Percentiles rank a stretch among this genome's conserved stretches.
These are phyloP conservation scores for Aphaenogaster ashmeadi DNA, from an alignment of 1,140 invertebrate genomes.

Conservation along the genomic window DNA sequence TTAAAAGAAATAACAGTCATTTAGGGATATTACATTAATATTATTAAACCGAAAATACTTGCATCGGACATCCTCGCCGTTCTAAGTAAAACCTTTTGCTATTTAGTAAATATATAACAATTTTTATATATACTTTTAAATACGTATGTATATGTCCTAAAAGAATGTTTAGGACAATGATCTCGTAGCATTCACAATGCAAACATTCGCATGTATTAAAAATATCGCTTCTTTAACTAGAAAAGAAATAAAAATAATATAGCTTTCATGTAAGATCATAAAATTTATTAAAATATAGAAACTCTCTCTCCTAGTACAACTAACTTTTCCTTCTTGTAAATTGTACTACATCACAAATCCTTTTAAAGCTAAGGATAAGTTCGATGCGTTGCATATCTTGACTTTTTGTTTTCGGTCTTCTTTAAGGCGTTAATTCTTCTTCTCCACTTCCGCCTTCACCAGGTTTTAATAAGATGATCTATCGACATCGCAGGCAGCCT, in stretches of 20 bases:
- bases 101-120: background rate
- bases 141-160: background rate
- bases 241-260: background rate
- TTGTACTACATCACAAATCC: background rate
- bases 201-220: background rate
- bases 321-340: background rate
- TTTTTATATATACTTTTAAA: background rate
- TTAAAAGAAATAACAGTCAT: slow-evolving; percentile 1
- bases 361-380: background rate
- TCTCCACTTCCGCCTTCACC: background rate
- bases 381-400: background rate
- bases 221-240: background rate
- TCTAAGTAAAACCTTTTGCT: background rate
- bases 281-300: slow-evolving; percentile 20
- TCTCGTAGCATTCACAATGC: background rate
- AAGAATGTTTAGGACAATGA: background rate
- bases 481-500: background rate
- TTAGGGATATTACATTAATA: background rate
- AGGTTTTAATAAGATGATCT: background rate
- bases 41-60: background rate
- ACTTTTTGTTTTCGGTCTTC: background rate
- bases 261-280: background rate
- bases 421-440: background rate
- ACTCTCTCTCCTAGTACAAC: background rate
- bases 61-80: background rate